phyloP scores from a whole-genome alignment of 2,888 invertebrate species.

The Allacma fusca region DNA sequence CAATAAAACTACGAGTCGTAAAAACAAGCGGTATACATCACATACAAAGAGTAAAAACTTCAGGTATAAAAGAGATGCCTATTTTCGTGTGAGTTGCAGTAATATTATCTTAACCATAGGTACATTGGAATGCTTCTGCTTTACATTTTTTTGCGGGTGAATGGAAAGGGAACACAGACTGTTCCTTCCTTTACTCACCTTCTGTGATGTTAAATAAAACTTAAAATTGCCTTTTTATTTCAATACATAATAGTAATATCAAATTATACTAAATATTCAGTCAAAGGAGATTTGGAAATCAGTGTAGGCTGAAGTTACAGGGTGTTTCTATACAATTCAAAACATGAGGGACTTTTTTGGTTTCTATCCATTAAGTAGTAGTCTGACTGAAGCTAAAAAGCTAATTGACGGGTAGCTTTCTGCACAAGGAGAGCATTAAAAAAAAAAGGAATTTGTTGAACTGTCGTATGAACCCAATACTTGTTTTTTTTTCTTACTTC shows the following conservation, averaged over 20 bases:
- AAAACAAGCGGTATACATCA: conserved; percentile 51
- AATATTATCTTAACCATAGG: conserved; percentile 24
- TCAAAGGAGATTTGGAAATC: conserved; percentile 23
- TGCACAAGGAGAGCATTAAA: too few species aligned
- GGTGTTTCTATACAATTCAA: too few species aligned
- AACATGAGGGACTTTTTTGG: too few species aligned
- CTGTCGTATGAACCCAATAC: too few species aligned
- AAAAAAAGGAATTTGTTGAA: too few species aligned
- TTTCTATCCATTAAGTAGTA: too few species aligned
- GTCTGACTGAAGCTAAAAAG: too few species aligned
- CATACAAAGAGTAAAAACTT: conserved; percentile 52
- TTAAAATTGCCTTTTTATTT: conserved; percentile 10
- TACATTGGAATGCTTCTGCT: conserved; percentile 39
- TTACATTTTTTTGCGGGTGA: background rate
- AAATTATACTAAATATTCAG: conserved; percentile 33
- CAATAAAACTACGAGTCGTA: conserved; percentile 46
- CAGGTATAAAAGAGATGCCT: conserved; percentile 50
- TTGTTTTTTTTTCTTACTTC: too few species aligned
- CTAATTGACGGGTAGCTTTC: too few species aligned
- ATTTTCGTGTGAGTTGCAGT: conserved; percentile 32
- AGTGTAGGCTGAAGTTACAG: background rate
- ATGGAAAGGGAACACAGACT: background rate
- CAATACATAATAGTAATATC: conserved; percentile 33
- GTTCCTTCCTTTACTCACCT: conserved; percentile 1
- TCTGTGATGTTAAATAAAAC: conserved; percentile 23